A percentile compares a stretch with the other conserved stretches of the same genome.
phyloP scores from a whole-genome alignment of 2,113 vertebrate species.

The Orycteropus afer region DNA sequence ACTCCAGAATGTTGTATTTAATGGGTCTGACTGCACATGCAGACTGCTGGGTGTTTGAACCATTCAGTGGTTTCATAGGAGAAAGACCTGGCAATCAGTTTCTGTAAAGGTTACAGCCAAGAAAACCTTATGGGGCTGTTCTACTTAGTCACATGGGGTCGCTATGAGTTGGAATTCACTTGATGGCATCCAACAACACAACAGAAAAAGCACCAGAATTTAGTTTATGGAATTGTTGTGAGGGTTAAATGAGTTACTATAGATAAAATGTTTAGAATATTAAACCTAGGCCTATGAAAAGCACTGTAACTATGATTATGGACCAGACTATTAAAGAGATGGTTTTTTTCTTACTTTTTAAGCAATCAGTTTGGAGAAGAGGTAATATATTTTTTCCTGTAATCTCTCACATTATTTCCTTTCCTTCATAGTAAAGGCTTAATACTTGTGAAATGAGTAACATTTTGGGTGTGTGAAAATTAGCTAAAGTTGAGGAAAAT shows the following conservation, averaged over 20 bases:
- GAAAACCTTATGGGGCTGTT: neutral
- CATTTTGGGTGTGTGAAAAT: neutral
- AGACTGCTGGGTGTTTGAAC: neutral
- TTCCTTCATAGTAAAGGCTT: conserved; percentile 33
- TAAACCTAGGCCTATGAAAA: neutral
- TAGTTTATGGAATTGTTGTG: neutral
- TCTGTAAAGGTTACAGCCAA: neutral
- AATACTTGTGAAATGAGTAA: conserved; percentile 32
- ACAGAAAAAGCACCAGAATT: neutral
- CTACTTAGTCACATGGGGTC: neutral
- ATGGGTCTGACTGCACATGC: neutral
- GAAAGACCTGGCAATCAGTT: neutral
- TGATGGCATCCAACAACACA: neutral
- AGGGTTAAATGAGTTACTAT: neutral
- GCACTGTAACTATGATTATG: neutral
- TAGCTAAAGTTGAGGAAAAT: conserved; percentile 30
- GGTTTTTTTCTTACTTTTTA: neutral
- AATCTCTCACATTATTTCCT: conserved; percentile 20
- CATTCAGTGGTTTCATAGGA: neutral
- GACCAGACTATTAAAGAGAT: neutral
- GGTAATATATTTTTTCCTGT: neutral
- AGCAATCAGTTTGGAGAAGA: neutral
- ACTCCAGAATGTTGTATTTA: neutral
- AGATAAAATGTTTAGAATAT: neutral
- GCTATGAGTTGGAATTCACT: neutral